A percentile compares a stretch with the other conserved stretches of the same genome.
phyloP scores from a whole-genome alignment of 2,113 vertebrate genomes.

The Ceyx cyanopectus region DNA sequence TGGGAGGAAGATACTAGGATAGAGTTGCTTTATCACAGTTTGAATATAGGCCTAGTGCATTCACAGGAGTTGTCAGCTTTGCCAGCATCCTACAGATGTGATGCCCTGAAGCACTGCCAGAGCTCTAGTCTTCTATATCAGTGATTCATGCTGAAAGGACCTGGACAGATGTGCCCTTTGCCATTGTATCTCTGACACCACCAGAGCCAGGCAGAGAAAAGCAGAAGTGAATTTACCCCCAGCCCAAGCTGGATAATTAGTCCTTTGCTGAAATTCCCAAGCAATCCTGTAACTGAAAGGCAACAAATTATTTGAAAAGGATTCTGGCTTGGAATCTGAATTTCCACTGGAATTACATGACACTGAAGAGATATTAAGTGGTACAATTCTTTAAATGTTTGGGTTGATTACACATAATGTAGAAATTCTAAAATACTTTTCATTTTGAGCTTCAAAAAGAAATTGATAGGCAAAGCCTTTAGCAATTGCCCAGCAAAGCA shows the following conservation, averaged over 20 bases:
- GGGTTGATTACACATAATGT: background rate
- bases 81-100: background rate
- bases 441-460: background rate
- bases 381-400: background rate
- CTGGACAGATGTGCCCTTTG: constrained; percentile 2
- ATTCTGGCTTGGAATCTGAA: background rate
- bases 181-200: background rate
- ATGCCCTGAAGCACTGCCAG: background rate
- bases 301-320: background rate
- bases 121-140: background rate
- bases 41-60: background rate
- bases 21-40: background rate
- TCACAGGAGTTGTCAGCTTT: background rate
- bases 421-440: background rate
- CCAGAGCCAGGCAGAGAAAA: background rate
- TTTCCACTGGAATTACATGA: background rate
- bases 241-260: background rate
- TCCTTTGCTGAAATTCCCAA: background rate
- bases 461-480: background rate
- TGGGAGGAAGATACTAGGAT: background rate
- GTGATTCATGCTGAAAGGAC: background rate
- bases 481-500: background rate
- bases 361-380: background rate
- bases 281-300: background rate
- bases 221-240: background rate